Base-by-base conservation (phyloP, 2,113 vertebrate genomes). In the Hyperopisus bebe region DNA sequence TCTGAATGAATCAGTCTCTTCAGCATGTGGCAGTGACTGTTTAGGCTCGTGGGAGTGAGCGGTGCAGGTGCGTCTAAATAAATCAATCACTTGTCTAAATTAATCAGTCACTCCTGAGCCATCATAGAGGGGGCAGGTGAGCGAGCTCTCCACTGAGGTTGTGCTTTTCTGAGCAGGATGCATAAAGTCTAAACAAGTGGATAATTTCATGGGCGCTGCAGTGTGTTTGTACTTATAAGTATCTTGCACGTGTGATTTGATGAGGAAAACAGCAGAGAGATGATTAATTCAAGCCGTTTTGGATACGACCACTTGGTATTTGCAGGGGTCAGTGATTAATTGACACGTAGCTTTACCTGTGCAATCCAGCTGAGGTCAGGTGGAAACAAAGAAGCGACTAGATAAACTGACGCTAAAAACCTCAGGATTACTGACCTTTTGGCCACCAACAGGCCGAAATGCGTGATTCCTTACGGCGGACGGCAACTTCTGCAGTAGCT, bases 51-150 rank as follows among this genome's bases (percentile, higher is more conserved):
- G 21, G 8, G 19, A 46, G 3, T 11, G 39, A n/a, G 19, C 24
- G 21, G 6, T 24, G 27, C 55, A 50, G 53, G 27, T 3, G 8
- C 85, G 86, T 85, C 62, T 85, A 89, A 74, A 84, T 84, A 84
- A 84, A 47, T 47, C 82, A 84, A 27, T 46, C 82, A 84, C 44
- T 84, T 84, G 82, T 84, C 82, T n/a, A 47, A 44, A 84, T 42
- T 2, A 80, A 80, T 80, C 31, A 80, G 74, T 80, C 74, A 42
- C 13, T 80, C 74, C 35, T 80, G 35, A 42, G 82, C 82, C 21
- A n/a, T 46, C 39, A 19, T 27, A 21, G 21, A 10, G 9, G 82
- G 6, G 1, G 19, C 21, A 90, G 31, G 48, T 82, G 89, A 62
- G 44, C 17, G 1, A 27, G 42, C 13, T 6, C 21, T 3, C 44